Base-by-base conservation (phyloP, 2,797 vertebrate genomes). In the Pterois miles region DNA sequence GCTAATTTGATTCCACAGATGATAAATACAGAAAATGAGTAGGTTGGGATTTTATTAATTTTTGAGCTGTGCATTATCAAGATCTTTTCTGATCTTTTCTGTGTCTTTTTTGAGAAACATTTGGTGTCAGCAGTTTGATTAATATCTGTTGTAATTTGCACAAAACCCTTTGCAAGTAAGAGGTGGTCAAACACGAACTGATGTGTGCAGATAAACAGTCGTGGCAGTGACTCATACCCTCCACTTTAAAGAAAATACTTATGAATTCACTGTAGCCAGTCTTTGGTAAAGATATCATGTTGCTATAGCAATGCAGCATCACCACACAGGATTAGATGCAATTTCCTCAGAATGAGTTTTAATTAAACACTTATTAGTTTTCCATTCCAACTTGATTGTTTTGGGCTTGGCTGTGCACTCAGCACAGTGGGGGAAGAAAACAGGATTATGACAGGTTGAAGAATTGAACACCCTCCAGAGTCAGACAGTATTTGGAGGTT, bases 351-450 rank as follows among this genome's bases (percentile, higher is more conserved):
- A 92, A 94, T 93, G 69, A 89, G 80, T 87, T 94, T 89, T 88
- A 93, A 92, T 94, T 91, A 93, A 92, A 84, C 78, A 87, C 78
- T 86, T 91, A 94, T 92, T 93, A 92, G 87, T 89, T 94, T 91
- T 84, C 73, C 78, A 89, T 88, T 87, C 38, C 69, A 33, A 74
- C 81, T 57, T 86, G 85, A 91, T 93, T 92, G 87, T 86, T 85
- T 74, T 80, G 83, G 78, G 81, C 64, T 85, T 64, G 60, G 77
- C 71, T 83, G 56, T 34, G 20, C 70, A 52, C 65, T 73, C 79
- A 23, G 67, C 67, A 80, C 81, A 83, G 79, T 25, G 62, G 76
- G 69, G 34, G 71, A 73, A 50, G 60, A 71, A 73, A 81, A 85
- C 70, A 73, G 64, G 83, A 81, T 78, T 71, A 89, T 78, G 86